Evolutionary conservation across 2,113 vertebrate genomes (phyloP).

Genomic region (Symphodus melops): DNA sequence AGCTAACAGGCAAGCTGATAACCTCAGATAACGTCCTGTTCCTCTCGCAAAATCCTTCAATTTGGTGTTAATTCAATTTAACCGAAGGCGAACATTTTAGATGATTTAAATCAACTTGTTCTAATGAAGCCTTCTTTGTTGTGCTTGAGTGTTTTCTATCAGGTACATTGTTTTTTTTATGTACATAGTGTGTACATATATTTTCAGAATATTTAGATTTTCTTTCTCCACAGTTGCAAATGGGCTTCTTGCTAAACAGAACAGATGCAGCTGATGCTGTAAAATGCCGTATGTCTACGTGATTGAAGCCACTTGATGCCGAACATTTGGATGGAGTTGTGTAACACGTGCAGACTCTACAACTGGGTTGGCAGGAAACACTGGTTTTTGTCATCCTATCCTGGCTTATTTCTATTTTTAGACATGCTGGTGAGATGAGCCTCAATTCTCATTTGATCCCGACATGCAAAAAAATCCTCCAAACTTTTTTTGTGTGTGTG

Average conservation of each 20-base stretch:
- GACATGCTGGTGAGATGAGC: conserved; percentile 29
- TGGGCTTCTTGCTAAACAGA: neutral
- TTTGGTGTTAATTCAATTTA: neutral
- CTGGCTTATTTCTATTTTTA: conserved; percentile 57
- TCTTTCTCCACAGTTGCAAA: neutral
- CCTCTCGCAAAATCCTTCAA: neutral
- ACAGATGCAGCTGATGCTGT: conserved; percentile 16
- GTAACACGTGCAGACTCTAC: conserved; percentile 20
- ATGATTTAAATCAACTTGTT: too few relatives aligned
- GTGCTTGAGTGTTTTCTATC: too few relatives aligned
- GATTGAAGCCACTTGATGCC: neutral
- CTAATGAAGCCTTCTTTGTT: too few relatives aligned
- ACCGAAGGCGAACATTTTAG: too few relatives aligned
- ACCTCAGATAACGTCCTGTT: neutral
- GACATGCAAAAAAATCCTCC: conserved; percentile 10
- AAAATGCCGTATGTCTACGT: conserved; percentile 7
- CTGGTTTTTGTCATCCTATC: conserved; percentile 25
- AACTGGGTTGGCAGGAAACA: conserved; percentile 43
- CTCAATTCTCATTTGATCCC: conserved; percentile 51
- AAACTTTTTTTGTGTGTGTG: too few relatives aligned
- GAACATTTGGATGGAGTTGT: conserved; percentile 21
- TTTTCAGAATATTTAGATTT: too few relatives aligned
- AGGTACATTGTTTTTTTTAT: too few relatives aligned
- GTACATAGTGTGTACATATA: too few relatives aligned
- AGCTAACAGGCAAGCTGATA: too few relatives aligned